phyloP scores from a whole-genome alignment of 2,797 vertebrate genomes.

The Syngnathus acus region DNA sequence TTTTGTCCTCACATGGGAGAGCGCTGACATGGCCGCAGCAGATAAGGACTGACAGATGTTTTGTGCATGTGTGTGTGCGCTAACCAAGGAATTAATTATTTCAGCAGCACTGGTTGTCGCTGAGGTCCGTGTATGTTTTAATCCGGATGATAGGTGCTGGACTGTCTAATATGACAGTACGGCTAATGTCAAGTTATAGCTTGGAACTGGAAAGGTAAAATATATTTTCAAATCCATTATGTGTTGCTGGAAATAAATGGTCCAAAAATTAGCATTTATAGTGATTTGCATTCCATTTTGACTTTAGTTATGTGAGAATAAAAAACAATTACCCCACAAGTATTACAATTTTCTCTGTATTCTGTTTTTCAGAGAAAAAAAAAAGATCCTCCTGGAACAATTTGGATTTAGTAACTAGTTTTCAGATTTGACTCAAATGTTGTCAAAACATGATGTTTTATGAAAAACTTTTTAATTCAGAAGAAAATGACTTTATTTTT shows the following conservation, averaged over 20 bases:
- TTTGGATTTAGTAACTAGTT: not conserved
- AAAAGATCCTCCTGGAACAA: not conserved
- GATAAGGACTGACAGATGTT: slow-evolving; percentile 63
- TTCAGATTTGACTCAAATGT: not conserved
- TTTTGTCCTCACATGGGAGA: slow-evolving; percentile 37
- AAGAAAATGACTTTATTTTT: no score
- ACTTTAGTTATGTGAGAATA: no score
- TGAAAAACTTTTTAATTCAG: no score
- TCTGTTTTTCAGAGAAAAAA: not conserved
- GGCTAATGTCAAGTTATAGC: slow-evolving; percentile 7
- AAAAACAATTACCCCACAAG: not conserved
- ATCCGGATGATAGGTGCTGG: slow-evolving; percentile 49
- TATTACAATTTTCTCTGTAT: no score
- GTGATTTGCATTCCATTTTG: no score
- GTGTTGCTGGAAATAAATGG: no score
- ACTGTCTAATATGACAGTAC: slow-evolving; percentile 21
- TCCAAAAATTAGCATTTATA: no score
- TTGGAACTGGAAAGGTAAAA: not conserved
- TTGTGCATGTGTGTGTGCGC: slow-evolving; percentile 9
- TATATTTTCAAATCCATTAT: not conserved
- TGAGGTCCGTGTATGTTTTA: slow-evolving; percentile 49
- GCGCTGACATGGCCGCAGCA: slow-evolving; percentile 43
- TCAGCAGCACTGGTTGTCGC: slow-evolving; percentile 17
- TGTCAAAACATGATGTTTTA: not conserved
- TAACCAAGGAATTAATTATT: slow-evolving; percentile 40